These are phyloP conservation scores for Folsomia candida DNA, from an alignment of 2,888 invertebrate species.

Conservation along the genomic window DNA sequence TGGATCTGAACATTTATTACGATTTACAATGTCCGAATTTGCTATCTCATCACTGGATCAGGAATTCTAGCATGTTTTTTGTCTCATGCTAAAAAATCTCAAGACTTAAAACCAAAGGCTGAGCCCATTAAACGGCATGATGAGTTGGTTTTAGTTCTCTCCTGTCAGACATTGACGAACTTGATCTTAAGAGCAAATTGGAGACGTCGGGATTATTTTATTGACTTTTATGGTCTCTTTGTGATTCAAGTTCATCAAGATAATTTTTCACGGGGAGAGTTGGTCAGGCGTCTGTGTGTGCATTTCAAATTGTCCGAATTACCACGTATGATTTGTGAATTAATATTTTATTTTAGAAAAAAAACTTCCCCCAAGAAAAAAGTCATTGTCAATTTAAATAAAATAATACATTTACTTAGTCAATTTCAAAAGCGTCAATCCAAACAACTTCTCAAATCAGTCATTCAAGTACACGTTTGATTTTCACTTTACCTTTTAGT, in stretches of 20 bases:
- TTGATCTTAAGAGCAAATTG: constrained; percentile 10
- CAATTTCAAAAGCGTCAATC: too few relatives aligned
- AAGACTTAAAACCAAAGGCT: not conserved
- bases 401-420: too few relatives aligned
- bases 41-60: constrained; percentile 13
- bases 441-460: too few relatives aligned
- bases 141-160: constrained; percentile 3
- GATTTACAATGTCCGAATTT: not conserved
- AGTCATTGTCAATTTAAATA: too few relatives aligned
- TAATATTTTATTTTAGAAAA: too few relatives aligned
- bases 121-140: constrained; percentile 6
- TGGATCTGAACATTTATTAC: not conserved
- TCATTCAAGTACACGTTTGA: not conserved
- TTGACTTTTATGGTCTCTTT: constrained; percentile 13
- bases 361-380: too few relatives aligned
- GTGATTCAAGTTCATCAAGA: not conserved
- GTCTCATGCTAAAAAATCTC: not conserved
- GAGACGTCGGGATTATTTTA: constrained; percentile 3
- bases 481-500: too few relatives aligned
- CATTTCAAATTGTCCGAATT: too few relatives aligned
- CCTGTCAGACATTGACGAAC: constrained; percentile 15
- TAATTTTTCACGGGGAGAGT: constrained; percentile 20
- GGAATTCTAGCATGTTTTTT: constrained; percentile 1
- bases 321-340: too few relatives aligned
- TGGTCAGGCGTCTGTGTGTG: too few relatives aligned